Percentiles rank a stretch among this genome's conserved stretches.
These are phyloP conservation scores for Protaetia brevitarsis DNA, from an alignment of 1,140 invertebrate genomes.

Conservation along the genomic window DNA sequence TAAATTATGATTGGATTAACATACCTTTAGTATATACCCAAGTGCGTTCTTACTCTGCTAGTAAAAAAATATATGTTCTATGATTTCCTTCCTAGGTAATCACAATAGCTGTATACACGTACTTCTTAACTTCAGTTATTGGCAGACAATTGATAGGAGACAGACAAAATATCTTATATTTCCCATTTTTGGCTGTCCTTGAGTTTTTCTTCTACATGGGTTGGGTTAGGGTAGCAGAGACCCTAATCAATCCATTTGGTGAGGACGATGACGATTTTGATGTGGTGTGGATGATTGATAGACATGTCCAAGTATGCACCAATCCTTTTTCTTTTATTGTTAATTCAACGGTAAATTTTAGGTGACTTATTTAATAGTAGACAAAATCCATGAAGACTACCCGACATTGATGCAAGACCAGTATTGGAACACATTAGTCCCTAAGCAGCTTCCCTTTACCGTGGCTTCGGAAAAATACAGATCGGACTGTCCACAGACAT, in stretches of 20 bases:
- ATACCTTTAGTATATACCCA: slow-evolving; percentile 84
- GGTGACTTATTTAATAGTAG: slow-evolving; percentile 86
- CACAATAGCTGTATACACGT: slow-evolving; percentile 71
- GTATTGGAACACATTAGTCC: slow-evolving; percentile 84
- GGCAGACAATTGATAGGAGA: slow-evolving; percentile 55
- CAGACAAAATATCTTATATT: slow-evolving; percentile 70
- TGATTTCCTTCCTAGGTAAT: too few relatives aligned
- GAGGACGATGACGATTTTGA: slow-evolving; percentile 81
- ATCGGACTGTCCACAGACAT: slow-evolving; percentile 74
- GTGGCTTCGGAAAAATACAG: slow-evolving; percentile 69
- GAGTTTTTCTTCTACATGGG: slow-evolving; percentile 87
- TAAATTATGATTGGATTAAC: slow-evolving; percentile 83
- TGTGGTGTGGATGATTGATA: slow-evolving; percentile 83
- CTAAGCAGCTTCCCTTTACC: slow-evolving; percentile 80
- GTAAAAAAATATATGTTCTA: too few relatives aligned
- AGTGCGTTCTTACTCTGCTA: too few relatives aligned
- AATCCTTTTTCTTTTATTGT: not conserved
- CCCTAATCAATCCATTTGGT: slow-evolving; percentile 82
- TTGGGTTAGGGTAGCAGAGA: slow-evolving; percentile 85
- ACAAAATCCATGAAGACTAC: slow-evolving; percentile 88
- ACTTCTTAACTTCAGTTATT: slow-evolving; percentile 67
- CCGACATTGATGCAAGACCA: slow-evolving; percentile 80
- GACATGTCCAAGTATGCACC: slow-evolving; percentile 70
- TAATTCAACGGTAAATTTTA: slow-evolving; percentile 46
- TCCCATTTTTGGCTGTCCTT: slow-evolving; percentile 82